Evolutionary conservation across 2,888 invertebrate species (phyloP), one percentile per base, ranked within the genome.

Genomic region (Athalia rosae): DNA sequence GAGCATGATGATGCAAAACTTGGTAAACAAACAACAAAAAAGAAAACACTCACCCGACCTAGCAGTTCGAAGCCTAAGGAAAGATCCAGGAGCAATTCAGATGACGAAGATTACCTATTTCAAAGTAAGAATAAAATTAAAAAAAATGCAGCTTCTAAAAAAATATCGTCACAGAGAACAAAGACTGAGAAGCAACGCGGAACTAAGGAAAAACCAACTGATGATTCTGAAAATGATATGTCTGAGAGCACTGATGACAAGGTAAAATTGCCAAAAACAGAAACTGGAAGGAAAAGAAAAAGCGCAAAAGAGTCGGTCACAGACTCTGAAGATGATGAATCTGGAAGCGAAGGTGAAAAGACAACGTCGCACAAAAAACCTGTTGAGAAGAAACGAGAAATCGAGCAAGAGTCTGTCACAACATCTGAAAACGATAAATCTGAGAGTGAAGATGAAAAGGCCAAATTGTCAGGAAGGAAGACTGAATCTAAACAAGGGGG

Each of bases 31-130:
- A 85, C 79, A 47, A 81, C 79, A 4, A 79, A 81, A 41, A 84
- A 83, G 79, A 85, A 83, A 76, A 81, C 83, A 3, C 81, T 84
- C 13, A 80, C 82, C 4, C 84, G 84, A 80, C 76, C 76, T 5
- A 82, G 80, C 43, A 79, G 63, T 53, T 86, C 86, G 7, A 85
- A 80, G 4, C 87, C 87, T 0, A 87, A 88, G 3, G 84, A 84
- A n/a, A 87, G 85, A 76, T 80, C 83, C 5, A 84, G 86, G 77
- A 82, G 84, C 76, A 82, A 83, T 59, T 86, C 88, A 3, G 85
- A 86, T n/a, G 84, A 85, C 77, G 87, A 89, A 77, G 89, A 88
- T 81, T 87, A 88, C 48, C 87, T 82, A 81, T 87, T 88, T n/a
- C 79, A 81, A 11, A 80, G 81, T 9, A 86, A 84, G 61, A 87